Evolutionary conservation across 2,888 invertebrate genomes (phyloP).

Genomic region (Stenolophus ochropezus): DNA sequence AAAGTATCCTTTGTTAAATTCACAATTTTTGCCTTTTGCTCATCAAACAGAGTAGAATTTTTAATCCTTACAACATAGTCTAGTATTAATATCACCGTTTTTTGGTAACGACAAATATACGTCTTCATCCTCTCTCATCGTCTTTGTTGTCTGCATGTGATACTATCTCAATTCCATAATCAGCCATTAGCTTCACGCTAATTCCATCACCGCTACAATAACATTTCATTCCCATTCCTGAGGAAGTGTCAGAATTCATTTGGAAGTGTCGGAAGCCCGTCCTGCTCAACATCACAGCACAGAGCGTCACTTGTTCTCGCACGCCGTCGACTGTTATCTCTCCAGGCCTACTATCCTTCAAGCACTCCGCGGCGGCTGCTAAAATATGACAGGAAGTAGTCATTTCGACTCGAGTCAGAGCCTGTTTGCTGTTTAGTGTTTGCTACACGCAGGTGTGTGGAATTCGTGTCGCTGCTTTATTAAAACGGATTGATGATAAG

Average conservation of each 20-base stretch:
- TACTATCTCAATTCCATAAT: no score
- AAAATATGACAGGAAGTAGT: conserved; percentile 57
- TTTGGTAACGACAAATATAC: no score
- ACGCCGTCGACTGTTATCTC: conserved; percentile 51
- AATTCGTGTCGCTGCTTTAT: conserved; percentile 47
- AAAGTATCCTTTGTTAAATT: no score
- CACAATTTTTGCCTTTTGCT: no score
- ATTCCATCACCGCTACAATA: conserved; percentile 18
- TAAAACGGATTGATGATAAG: conserved; percentile 47
- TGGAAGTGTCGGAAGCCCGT: conserved; percentile 29
- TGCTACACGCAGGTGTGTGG: conserved; percentile 44
- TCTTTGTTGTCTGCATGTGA: no score
- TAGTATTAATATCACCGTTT: no score
- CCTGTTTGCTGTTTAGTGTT: conserved; percentile 44
- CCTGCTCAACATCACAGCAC: conserved; percentile 18
- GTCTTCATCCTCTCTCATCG: no score
- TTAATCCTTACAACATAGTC: no score
- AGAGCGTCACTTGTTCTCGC: conserved; percentile 40
- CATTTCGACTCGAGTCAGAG: conserved; percentile 53
- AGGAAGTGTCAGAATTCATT: conserved; percentile 19
- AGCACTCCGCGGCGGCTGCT: conserved; percentile 11
- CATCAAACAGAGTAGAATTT: no score
- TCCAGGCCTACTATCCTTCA: not conserved
- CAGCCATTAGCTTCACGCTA: conserved; percentile 7
- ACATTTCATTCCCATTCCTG: conserved; percentile 19